Base-by-base conservation (phyloP, 2,888 invertebrate species). In the Caenorhabditis wallacei region DNA sequence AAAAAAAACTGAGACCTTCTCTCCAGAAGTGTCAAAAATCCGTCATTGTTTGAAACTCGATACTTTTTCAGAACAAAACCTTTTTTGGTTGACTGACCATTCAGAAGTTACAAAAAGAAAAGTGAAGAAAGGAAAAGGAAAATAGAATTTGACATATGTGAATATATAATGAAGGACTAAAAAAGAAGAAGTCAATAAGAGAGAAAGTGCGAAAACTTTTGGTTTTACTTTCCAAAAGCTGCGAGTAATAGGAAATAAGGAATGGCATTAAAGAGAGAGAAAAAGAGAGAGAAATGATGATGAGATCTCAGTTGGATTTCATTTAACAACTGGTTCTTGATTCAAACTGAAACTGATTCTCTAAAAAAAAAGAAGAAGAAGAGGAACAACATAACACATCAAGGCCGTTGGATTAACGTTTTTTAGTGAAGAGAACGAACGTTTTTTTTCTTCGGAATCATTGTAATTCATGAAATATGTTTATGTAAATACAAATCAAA, bases 141-240 rank as follows among this genome's bases (percentile, higher is more conserved):
- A 40, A 63, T 53, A 37, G 63, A 75, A 75, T 66, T 75, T 59
- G 68, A 59, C 76, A 76, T 35, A 61, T 69, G 61, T 53, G 66
- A 66, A 66, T 66, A 53, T 61, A 61, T 59, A 69, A 76, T 69
- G 57, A 76, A 53, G 68, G 59, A n/a, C 30, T n/a, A 63, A 48
- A 40, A 43, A 24, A 46, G 40, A 61, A 61, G 53, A 53, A 54
- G 63, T 35, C 63, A 37, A 64, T 63, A 54, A 40, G 37, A 30
- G 61, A 57, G 76, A 76, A 76, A 76, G 76, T 76, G 76, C 76
- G 68, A 76, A 76, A 56, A 69, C 76, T 59, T 76, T 76, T 76
- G 69, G 68, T 76, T 76, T 76, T 76, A 76, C 68, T 76, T 76
- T 76, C 61, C 37, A 76, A 68, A 61, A 57, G 30, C 61, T 40